Conservation (phyloP, 2,888 invertebrate species). For the Scaptomyza tumidula region DNA sequence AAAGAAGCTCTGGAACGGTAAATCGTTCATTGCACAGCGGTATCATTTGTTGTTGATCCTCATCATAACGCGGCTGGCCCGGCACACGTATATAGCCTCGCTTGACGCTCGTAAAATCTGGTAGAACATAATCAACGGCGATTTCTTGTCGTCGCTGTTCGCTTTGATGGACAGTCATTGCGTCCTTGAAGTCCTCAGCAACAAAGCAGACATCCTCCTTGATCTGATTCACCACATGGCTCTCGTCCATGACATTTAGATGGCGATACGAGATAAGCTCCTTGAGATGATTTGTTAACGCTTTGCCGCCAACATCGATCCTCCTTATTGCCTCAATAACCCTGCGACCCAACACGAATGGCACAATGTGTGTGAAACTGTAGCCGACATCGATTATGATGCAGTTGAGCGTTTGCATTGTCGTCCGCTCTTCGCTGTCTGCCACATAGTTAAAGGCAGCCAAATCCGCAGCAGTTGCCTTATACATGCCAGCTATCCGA, state of each 20-base stretch:
- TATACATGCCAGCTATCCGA: slow-evolving; percentile 92
- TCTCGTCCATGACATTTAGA: slow-evolving; percentile 99
- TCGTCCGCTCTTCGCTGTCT: slow-evolving; percentile 84
- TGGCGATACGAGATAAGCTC: slow-evolving; percentile 98
- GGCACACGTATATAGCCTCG: slow-evolving; percentile 88
- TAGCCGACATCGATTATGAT: slow-evolving; percentile 97
- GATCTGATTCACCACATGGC: slow-evolving; percentile 98
- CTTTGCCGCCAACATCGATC: slow-evolving; percentile 98
- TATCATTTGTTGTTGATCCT: slow-evolving; percentile 88
- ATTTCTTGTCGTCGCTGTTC: slow-evolving; percentile 89
- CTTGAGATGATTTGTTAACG: slow-evolving; percentile 98
- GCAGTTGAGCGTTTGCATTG: slow-evolving; percentile 87
- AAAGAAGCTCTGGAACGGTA: slow-evolving; percentile 96
- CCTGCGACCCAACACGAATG: slow-evolving; percentile 92
- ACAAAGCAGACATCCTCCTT: slow-evolving; percentile 99
- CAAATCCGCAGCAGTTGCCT: slow-evolving; percentile 92
- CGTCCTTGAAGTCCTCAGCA: slow-evolving; percentile 91
- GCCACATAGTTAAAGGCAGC: slow-evolving; percentile 88
- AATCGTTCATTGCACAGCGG: slow-evolving; percentile 97
- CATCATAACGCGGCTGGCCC: slow-evolving; percentile 58
- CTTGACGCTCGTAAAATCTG: slow-evolving; percentile 96
- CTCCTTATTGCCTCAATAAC: slow-evolving; percentile 90
- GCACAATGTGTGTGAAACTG: slow-evolving; percentile 97
- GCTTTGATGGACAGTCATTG: slow-evolving; percentile 89
- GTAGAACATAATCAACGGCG: slow-evolving; percentile 95